A percentile compares a stretch with the other conserved stretches of the same genome.
Conservation (phyloP, 2,113 vertebrate genomes). For the Pluvianellus socialis region DNA sequence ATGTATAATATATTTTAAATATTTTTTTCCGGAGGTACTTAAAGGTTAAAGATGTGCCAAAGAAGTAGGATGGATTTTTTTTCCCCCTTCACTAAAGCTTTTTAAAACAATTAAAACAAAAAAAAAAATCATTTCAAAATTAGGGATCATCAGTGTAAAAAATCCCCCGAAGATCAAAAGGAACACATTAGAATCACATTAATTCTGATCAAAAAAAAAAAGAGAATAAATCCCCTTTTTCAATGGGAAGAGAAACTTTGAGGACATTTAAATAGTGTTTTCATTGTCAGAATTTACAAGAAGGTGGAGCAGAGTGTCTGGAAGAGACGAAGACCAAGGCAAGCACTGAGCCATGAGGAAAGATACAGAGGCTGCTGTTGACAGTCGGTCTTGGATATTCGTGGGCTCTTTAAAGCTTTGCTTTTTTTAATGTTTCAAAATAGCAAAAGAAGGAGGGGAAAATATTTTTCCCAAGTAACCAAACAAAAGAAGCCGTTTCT, state of each 20-base stretch:
- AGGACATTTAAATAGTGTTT: slow-evolving; percentile 52
- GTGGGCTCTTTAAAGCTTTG: neutral
- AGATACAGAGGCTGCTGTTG: neutral
- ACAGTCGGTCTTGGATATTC: neutral
- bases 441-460: neutral
- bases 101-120: slow-evolving; percentile 71
- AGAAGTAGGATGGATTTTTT: slow-evolving; percentile 44
- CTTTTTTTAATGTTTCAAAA: neutral
- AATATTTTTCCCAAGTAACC: slow-evolving; percentile 34
- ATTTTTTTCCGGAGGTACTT: slow-evolving; percentile 55
- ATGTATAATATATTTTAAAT: slow-evolving; percentile 71
- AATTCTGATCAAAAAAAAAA: slow-evolving; percentile 33
- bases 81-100: slow-evolving; percentile 11
- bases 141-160: slow-evolving; percentile 61
- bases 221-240: slow-evolving; percentile 46
- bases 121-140: slow-evolving; percentile 51
- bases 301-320: slow-evolving; percentile 46
- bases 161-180: slow-evolving; percentile 69
- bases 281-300: slow-evolving; percentile 47
- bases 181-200: slow-evolving; percentile 72
- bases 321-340: neutral
- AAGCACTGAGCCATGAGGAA: neutral
- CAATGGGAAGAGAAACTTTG: slow-evolving; percentile 50
- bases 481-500: slow-evolving; percentile 43
- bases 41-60: slow-evolving; percentile 73